Base-by-base conservation (phyloP, 2,888 invertebrate genomes). In the Coecobrya sp. region DNA sequence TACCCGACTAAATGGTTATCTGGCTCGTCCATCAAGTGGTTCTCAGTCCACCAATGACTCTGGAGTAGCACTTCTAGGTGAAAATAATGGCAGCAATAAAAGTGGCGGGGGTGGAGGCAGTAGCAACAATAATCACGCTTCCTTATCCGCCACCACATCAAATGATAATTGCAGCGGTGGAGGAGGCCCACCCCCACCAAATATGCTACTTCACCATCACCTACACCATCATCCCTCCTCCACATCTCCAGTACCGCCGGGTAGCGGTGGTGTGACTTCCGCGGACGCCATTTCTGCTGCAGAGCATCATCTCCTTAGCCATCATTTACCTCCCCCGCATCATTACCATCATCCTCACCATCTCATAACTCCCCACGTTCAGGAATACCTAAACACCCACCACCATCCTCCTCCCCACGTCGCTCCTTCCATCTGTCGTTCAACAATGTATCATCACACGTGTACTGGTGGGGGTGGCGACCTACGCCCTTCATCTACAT, bases 11-110 rank as follows among this genome's bases (percentile, higher is more conserved):
- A 93, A 88, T 81, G 91, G 92, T 25, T 89, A 76, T 30, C 27
- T 91, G 65, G 93, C 91, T 13, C 92, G 95, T 10, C 93, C 95
- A 10, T 95, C 95, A 30, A 95, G 95, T 65, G 95, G 95, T 22
- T 94, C 94, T 42, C 95, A 95, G 62, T 95, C 95, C 49, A 93
- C 93, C 30, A 95, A 95, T 88, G 95, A 95, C 93, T 95, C 95
- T 4, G 95, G 95, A 68, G 93, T 95, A 45, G 95, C 95, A 10
- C 93, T 95, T 52, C 92, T 95, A 11, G 93, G 95, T 86, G 95
- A 95, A 93, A 94, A 95, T 93, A 59, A 92, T 87, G 49, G 93
- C 52, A 91, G 81, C 62, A 87, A 91, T 70, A 85, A 85, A 22
- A 30, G 62, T 25, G 36, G 36, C 7, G 36, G 36, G 3, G 36